These are phyloP conservation scores for Epinephelus cyanopodus DNA, from an alignment of 2,113 vertebrate species.

Conservation along the genomic window DNA sequence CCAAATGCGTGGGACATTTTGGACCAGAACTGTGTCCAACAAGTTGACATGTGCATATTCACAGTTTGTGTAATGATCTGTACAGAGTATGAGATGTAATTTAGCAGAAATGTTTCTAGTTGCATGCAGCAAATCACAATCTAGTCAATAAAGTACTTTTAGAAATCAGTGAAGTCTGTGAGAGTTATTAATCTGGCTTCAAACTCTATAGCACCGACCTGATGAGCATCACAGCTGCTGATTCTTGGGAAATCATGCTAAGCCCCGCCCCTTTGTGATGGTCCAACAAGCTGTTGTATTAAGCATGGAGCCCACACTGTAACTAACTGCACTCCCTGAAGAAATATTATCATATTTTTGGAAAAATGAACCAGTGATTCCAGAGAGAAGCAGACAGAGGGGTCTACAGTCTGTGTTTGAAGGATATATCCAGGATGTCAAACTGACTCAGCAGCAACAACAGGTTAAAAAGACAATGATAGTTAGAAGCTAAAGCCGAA, in stretches of 20 bases:
- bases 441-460: too few species aligned
- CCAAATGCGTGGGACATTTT: background rate
- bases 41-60: conserved; percentile 28
- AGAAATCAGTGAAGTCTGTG: conserved; percentile 29
- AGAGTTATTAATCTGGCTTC: conserved; percentile 14
- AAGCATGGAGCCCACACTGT: too few species aligned
- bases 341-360: too few species aligned
- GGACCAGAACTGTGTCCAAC: conserved; percentile 18
- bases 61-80: conserved; percentile 50
- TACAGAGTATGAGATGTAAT: conserved; percentile 52
- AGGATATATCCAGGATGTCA: too few species aligned
- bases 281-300: too few species aligned
- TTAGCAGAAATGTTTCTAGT: conserved; percentile 48
- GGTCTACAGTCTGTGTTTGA: too few species aligned
- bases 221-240: background rate
- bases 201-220: background rate
- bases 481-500: too few species aligned
- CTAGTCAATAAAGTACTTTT: conserved; percentile 67
- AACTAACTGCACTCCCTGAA: too few species aligned
- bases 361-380: too few species aligned
- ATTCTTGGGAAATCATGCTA: background rate
- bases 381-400: too few species aligned
- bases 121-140: conserved; percentile 62
- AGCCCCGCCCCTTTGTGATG: too few species aligned
- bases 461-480: too few species aligned